These are phyloP conservation scores for Willowsia nigromaculata DNA, from an alignment of 2,888 invertebrate genomes.

Conservation along the genomic window DNA sequence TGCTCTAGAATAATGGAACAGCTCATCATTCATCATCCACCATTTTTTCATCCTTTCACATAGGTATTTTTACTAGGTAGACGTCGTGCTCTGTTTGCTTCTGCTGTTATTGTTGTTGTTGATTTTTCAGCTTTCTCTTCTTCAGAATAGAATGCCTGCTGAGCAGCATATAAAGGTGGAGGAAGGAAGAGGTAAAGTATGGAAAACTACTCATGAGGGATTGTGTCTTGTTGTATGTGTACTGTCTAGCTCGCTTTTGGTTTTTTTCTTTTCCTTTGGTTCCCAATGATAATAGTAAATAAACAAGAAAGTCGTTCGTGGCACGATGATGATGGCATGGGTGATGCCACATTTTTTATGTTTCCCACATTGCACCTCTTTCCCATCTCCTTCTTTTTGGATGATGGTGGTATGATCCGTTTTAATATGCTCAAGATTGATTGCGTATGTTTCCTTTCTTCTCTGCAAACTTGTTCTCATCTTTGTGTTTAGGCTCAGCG, in stretches of 20 bases:
- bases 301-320: conserved; percentile 12
- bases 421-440: conserved; percentile 61
- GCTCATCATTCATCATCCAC: conserved; percentile 47
- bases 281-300: conserved; percentile 2
- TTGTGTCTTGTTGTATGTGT: neutral
- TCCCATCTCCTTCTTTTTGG: neutral
- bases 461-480: neutral
- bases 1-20: neutral
- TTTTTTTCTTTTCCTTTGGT: neutral
- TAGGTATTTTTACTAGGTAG: neutral
- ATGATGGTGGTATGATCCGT: neutral
- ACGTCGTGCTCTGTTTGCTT: neutral
- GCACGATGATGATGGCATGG: neutral
- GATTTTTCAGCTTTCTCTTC: neutral
- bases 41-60: conserved; percentile 4
- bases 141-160: neutral
- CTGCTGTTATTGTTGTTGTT: neutral
- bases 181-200: conserved; percentile 28
- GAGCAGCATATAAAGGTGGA: neutral
- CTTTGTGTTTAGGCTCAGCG: neutral
- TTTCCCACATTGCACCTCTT: conserved; percentile 10
- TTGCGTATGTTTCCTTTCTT: conserved; percentile 16
- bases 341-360: conserved; percentile 18
- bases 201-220: neutral
- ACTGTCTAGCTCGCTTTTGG: neutral